Conservation (phyloP, 2,888 invertebrate species). For the Pharmacophagus antenor region DNA sequence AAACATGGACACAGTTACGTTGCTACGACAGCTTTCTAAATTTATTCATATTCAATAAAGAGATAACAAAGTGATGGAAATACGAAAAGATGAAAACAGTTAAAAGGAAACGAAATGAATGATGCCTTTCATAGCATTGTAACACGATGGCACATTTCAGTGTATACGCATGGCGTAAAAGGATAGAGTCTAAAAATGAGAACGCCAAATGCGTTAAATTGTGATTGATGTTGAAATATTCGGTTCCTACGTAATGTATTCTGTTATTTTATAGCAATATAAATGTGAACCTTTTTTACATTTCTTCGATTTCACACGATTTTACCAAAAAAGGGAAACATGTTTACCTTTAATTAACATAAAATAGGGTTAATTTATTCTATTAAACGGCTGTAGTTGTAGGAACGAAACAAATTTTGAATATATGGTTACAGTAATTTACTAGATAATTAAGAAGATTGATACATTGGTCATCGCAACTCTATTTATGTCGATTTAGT, state of each 20-base stretch:
- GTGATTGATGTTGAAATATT: slow-evolving; percentile 26
- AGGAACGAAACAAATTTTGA: too few species aligned
- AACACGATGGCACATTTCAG: slow-evolving; percentile 21
- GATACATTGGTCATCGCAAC: too few species aligned
- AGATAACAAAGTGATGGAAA: not conserved
- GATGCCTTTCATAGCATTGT: slow-evolving; percentile 19
- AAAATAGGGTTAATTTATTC: not conserved
- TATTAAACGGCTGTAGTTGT: too few species aligned
- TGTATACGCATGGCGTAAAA: slow-evolving; percentile 19
- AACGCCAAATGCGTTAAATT: slow-evolving; percentile 22
- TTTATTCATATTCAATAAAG: not conserved
- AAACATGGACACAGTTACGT: not conserved
- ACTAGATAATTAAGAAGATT: too few species aligned
- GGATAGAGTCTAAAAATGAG: slow-evolving; percentile 19
- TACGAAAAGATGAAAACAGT: slow-evolving; percentile 11
- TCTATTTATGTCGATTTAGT: too few species aligned
- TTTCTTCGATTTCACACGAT: not conserved
- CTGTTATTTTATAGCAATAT: not conserved
- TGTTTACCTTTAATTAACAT: not conserved
- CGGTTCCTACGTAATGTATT: slow-evolving; percentile 1
- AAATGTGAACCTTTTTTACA: not conserved
- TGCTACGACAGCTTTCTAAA: not conserved
- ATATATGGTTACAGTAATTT: too few species aligned
- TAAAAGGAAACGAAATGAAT: slow-evolving; percentile 22
- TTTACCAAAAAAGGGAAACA: not conserved